Evolutionary conservation across 2,113 vertebrate genomes (phyloP).

Genomic region (Carlito syrichta): DNA sequence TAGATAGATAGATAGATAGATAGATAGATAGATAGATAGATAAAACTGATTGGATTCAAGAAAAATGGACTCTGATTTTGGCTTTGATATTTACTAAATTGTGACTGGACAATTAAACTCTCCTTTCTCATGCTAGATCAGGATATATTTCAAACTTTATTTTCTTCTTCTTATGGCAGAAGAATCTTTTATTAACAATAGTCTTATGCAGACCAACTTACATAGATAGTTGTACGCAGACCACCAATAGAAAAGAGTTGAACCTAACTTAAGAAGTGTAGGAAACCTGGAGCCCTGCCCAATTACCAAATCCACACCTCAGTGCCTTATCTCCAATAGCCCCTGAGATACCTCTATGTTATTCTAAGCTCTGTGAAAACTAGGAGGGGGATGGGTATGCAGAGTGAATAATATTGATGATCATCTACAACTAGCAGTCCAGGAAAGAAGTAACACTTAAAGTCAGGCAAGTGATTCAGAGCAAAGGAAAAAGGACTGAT

Average conservation of each 20-base stretch:
- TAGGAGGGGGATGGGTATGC: accelerated
- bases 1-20: too few relatives aligned
- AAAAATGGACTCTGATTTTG: not conserved
- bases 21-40: too few relatives aligned
- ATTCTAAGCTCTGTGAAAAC: not conserved
- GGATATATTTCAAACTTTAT: not conserved
- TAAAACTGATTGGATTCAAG: not conserved
- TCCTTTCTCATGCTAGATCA: not conserved
- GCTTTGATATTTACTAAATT: not conserved
- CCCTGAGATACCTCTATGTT: not conserved
- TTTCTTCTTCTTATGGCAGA: not conserved
- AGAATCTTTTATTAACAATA: not conserved
- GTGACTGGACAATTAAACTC: not conserved
- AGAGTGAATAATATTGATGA: not conserved
- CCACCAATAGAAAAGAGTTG: not conserved
- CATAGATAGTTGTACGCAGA: not conserved
- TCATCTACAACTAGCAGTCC: not conserved
- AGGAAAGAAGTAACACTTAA: not conserved
- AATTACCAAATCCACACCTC: not conserved
- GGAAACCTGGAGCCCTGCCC: not conserved
- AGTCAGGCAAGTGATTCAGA: not conserved
- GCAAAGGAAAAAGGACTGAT: not conserved
- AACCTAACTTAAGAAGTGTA: not conserved
- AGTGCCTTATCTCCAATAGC: not conserved
- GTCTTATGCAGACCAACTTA: not conserved